Conservation (phyloP, 2,113 vertebrate genomes). For the Burhinus bistriatus region DNA sequence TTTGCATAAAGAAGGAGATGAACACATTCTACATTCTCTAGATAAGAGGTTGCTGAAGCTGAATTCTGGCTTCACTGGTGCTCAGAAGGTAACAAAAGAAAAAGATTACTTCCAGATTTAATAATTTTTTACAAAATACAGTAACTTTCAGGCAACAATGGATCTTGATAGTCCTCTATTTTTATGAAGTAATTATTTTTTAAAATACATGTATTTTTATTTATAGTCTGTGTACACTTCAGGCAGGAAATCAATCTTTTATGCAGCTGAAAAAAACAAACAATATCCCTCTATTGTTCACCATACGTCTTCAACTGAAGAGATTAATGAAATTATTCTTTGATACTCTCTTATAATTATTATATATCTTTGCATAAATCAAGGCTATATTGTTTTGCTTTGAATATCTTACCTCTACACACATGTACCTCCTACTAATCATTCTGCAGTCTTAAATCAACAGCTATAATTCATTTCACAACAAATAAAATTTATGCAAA, state of each 20-base stretch:
- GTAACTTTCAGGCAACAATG: not conserved
- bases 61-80: not conserved
- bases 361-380: not conserved
- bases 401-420: not conserved
- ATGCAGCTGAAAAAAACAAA: not conserved
- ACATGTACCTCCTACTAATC: not conserved
- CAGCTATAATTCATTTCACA: not conserved
- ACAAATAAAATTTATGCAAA: not conserved
- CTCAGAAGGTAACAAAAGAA: not conserved
- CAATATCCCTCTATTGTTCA: not conserved
- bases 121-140: not conserved
- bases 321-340: not conserved
- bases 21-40: not conserved
- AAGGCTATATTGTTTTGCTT: not conserved
- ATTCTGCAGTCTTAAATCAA: not conserved
- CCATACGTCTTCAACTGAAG: not conserved
- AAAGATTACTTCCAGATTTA: not conserved
- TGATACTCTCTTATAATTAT: not conserved
- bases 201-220: not conserved
- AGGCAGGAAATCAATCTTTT: not conserved
- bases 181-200: not conserved
- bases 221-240: not conserved
- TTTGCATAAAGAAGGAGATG: not conserved
- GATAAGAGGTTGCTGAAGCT: not conserved
- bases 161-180: not conserved